These are phyloP conservation scores for Saccostrea echinata DNA, from an alignment of 1,140 invertebrate species.

Conservation along the genomic window DNA sequence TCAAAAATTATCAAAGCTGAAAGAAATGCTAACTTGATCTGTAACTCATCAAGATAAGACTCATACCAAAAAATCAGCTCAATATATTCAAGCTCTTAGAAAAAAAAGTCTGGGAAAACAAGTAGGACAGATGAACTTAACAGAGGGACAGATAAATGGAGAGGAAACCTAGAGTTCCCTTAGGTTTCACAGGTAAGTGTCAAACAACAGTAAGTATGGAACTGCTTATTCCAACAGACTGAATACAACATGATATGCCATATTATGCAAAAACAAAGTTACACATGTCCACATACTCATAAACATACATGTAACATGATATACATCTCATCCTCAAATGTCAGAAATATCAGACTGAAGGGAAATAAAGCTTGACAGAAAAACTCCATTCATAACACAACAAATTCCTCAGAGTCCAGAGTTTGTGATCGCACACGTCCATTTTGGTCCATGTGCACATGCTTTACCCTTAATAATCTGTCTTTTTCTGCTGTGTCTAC, in stretches of 20 bases:
- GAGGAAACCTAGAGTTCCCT: neutral
- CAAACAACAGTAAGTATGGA: neutral
- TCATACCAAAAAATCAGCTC: no score
- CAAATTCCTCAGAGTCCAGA: conserved; percentile 77
- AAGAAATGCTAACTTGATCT: no score
- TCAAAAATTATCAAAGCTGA: no score
- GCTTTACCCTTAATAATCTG: conserved; percentile 66
- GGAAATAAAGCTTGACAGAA: neutral
- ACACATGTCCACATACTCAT: neutral
- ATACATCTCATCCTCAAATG: neutral
- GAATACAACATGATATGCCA: neutral
- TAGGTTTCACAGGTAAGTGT: neutral
- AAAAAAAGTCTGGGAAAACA: no score
- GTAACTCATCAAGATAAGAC: no score
- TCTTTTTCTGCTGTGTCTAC: conserved; percentile 61
- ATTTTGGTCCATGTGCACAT: conserved; percentile 64
- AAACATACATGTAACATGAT: neutral
- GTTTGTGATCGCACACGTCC: conserved; percentile 67
- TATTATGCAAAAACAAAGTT: neutral
- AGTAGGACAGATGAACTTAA: no score
- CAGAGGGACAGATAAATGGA: neutral
- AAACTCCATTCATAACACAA: conserved; percentile 68
- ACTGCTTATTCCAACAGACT: neutral
- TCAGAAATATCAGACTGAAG: neutral
- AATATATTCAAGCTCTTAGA: no score